These are phyloP conservation scores for Patiria pectinifera DNA, from an alignment of 53 echinoderm and acorn worm genomes.

Conservation along the genomic window DNA sequence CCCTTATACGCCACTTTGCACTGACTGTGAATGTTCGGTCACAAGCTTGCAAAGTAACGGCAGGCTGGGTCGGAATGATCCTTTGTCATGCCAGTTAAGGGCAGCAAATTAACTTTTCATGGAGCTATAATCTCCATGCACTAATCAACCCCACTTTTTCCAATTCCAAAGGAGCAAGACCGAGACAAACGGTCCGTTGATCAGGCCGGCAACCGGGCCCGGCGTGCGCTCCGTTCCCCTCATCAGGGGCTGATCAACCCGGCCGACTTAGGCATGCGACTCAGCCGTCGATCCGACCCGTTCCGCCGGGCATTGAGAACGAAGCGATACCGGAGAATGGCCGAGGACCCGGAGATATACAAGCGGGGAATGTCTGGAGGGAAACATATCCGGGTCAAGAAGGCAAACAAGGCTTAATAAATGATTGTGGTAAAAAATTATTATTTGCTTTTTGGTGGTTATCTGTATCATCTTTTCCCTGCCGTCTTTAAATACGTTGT, in stretches of 20 bases:
- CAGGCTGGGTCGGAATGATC: too few species aligned
- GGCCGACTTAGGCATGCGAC: conserved; percentile 29
- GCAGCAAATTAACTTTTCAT: too few species aligned
- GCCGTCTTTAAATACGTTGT: too few species aligned
- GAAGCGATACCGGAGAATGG: conserved; percentile 53
- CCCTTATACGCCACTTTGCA: too few species aligned
- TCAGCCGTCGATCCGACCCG: conserved; percentile 39
- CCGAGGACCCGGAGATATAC: conserved; percentile 57
- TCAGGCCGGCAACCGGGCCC: background rate
- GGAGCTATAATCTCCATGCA: background rate
- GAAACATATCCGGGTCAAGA: conserved; percentile 57
- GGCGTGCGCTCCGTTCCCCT: background rate
- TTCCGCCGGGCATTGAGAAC: conserved; percentile 32
- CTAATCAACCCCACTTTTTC: background rate
- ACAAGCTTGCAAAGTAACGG: too few species aligned
- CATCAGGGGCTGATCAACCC: conserved; percentile 39
- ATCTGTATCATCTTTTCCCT: too few species aligned
- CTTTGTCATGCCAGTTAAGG: too few species aligned
- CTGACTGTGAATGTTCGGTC: too few species aligned
- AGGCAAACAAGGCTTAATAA: background rate
- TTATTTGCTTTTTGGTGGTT: too few species aligned
- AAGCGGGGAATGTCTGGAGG: conserved; percentile 38
- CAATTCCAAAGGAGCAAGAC: conserved; percentile 8
- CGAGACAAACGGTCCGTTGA: conserved; percentile 18
- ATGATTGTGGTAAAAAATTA: too few species aligned